Evolutionary conservation across 2,797 vertebrate species (phyloP), one percentile per base, ranked within the genome.

Genomic region (Acanthurus leucopareius): DNA sequence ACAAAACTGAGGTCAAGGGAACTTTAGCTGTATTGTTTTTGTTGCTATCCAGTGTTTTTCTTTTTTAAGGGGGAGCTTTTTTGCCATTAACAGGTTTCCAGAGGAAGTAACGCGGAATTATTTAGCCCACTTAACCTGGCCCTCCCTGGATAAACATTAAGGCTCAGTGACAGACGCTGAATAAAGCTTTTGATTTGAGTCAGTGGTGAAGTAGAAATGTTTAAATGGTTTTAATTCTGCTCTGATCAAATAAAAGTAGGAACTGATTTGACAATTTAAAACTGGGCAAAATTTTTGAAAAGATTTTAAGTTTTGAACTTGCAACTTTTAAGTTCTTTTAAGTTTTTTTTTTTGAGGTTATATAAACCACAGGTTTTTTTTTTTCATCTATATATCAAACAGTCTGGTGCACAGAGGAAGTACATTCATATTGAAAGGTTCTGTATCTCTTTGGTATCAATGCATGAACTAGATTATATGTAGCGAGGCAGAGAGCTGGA

Each of bases 81-180:
- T 85, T 87, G 85, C 82, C 90, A 93, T 92, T 90, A 92, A 89
- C 80, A 72, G 82, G 69, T 90, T 93, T 90, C 90, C 88, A 92
- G 84, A 93, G 93, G 91, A 95, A 91, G 91, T 85, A 90, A 77
- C 79, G 84, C 77, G 77, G 77, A 77, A 77, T 81, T 82, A 87
- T 94, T 91, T 92, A 93, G 94, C 85, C 89, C 90, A 93, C 90
- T 93, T 90, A 90, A 89, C 86, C 83, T 61, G 77, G 85, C 75
- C 83, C 88, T 88, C 85, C 72, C 68, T 82, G 69, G 82, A 90
- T 80, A 93, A 90, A 92, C 91, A 92, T 0, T 8, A 20, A 42
- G 83, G 80, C 65, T 69, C 51, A 73, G 73, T 73, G 72, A 86
- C 76, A 70, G 69, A 73, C 0, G 16, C 35, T 60, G 35, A 60